Evolutionary conservation across 2,113 vertebrate species (phyloP).

Genomic region (Rhinogobius similis): DNA sequence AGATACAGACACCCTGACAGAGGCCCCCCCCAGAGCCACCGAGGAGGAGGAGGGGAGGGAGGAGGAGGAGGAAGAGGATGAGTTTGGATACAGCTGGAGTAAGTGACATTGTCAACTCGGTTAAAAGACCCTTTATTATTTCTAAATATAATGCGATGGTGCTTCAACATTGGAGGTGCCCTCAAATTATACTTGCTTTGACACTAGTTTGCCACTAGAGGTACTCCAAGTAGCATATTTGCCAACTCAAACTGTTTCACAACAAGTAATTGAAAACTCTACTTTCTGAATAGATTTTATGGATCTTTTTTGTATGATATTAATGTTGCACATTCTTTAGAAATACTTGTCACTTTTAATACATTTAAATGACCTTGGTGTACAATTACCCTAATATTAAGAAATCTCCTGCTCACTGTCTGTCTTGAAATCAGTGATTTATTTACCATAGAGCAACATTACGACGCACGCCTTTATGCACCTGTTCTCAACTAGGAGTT

Average conservation of each 20-base stretch:
- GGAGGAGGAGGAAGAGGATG: constrained; percentile 77
- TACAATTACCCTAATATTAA: not conserved
- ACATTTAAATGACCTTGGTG: not conserved
- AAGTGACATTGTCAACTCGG: constrained; percentile 74
- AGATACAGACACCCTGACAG: constrained; percentile 72
- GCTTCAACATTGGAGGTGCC: not conserved
- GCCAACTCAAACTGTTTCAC: constrained; percentile 4
- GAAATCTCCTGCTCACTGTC: too few species aligned
- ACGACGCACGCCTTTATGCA: too few species aligned
- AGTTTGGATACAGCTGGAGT: constrained; percentile 96
- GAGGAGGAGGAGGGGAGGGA: constrained; percentile 67
- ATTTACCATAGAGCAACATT: too few species aligned
- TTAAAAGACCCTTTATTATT: not conserved
- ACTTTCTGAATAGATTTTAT: not conserved
- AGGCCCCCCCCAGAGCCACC: constrained; percentile 55
- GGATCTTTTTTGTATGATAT: not conserved
- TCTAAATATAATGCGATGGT: not conserved
- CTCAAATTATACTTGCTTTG: constrained; percentile 8
- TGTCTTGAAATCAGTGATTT: too few species aligned
- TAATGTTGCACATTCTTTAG: not conserved
- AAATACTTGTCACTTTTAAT: not conserved
- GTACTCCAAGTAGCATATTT: constrained; percentile 34
- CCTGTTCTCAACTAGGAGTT: too few species aligned
- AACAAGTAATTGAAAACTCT: not conserved
- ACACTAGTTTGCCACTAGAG: constrained; percentile 54